phyloP scores from a whole-genome alignment of 2,797 vertebrate species.

The Lepilemur septentrionalis region DNA sequence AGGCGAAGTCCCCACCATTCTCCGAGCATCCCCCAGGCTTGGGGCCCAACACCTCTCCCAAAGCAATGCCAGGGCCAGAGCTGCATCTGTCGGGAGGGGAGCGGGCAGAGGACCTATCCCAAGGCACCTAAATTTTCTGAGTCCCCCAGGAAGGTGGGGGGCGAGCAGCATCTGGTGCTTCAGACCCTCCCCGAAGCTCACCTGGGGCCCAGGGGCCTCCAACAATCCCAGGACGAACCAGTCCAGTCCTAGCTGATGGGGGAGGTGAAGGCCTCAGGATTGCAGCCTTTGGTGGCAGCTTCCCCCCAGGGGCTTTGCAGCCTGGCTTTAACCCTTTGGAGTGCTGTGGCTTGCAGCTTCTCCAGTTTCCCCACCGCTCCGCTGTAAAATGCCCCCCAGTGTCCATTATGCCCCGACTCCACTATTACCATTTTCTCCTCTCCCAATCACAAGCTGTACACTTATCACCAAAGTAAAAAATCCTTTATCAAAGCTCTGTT shows the following conservation, averaged over 20 bases:
- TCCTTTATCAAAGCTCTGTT: not conserved
- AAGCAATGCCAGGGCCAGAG: not conserved
- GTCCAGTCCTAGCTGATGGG: slow-evolving; percentile 37
- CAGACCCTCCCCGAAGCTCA: not conserved
- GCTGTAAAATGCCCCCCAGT: not conserved
- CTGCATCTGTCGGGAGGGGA: not conserved
- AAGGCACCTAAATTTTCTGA: not conserved
- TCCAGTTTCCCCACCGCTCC: not conserved
- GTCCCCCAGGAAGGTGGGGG: not conserved
- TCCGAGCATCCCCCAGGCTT: not conserved
- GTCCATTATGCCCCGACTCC: not conserved
- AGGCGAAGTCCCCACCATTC: slow-evolving; percentile 5
- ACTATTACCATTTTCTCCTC: not conserved
- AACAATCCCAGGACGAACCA: slow-evolving; percentile 43
- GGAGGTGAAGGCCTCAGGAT: slow-evolving; percentile 52
- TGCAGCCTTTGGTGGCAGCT: slow-evolving; percentile 31
- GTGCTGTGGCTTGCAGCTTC: not conserved
- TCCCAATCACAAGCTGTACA: not conserved
- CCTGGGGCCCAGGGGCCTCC: slow-evolving; percentile 44
- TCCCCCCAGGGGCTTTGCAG: slow-evolving; percentile 64
- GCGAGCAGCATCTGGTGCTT: not conserved
- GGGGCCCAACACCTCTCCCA: not conserved
- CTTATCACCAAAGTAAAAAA: slow-evolving; percentile 26
- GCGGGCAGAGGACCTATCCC: not conserved
- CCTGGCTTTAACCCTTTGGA: slow-evolving; percentile 76